Conservation (phyloP, 2,797 vertebrate species). For the Xiphorhynchus erythropygius region DNA sequence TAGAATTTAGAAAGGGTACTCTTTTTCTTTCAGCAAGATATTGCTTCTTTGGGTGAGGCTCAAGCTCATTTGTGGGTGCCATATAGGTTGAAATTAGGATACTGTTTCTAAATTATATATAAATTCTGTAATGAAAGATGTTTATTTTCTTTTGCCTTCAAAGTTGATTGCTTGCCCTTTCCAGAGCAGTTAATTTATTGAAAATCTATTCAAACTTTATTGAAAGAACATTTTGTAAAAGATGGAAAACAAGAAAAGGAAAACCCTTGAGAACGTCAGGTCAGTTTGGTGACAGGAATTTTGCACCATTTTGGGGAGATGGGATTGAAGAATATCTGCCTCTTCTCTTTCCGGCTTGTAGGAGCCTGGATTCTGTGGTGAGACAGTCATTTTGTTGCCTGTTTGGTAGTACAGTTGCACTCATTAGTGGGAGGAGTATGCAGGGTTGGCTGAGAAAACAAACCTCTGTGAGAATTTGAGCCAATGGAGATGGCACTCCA, state of each 20-base stretch:
- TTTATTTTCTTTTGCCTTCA: slow-evolving; percentile 38
- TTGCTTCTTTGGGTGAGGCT: slow-evolving; percentile 16
- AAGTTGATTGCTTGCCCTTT: background rate
- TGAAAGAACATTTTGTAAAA: background rate
- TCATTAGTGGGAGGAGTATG: background rate
- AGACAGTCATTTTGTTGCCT: background rate
- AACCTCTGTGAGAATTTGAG: background rate
- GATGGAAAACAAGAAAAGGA: background rate
- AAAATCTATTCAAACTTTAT: background rate
- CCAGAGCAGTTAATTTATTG: slow-evolving; percentile 14
- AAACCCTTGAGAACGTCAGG: background rate
- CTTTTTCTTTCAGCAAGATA: slow-evolving; percentile 23
- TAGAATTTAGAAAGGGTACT: background rate
- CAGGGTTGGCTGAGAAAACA: background rate
- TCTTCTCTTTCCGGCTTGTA: background rate
- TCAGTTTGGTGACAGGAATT: background rate
- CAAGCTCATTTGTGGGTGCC: slow-evolving; percentile 29
- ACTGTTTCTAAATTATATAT: slow-evolving; percentile 59
- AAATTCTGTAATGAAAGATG: slow-evolving; percentile 53
- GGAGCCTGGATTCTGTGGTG: background rate
- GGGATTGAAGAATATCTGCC: background rate
- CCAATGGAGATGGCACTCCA: background rate
- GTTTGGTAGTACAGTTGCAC: background rate
- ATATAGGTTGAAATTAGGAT: slow-evolving; percentile 58
- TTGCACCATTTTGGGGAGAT: background rate